These are phyloP conservation scores for Lipotes vexillifer DNA, from an alignment of 2,113 vertebrate species.

Conservation along the genomic window DNA sequence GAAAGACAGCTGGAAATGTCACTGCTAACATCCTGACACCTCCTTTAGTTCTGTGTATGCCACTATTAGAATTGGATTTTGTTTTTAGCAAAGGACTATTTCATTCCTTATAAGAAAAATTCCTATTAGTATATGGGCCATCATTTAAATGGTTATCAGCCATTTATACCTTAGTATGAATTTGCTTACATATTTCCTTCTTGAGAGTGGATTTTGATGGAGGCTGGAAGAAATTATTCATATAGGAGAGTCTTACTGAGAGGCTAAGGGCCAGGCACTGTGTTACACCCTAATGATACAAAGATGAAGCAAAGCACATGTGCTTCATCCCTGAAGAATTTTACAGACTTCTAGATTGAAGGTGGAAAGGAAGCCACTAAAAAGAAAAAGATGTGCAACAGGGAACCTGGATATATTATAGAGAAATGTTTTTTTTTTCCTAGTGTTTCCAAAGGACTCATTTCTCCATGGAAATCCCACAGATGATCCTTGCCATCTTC, in stretches of 20 bases:
- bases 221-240: neutral
- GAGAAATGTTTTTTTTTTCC: constrained; percentile 21
- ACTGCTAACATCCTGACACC: neutral
- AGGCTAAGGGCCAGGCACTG: neutral
- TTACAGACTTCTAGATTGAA: neutral
- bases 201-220: neutral
- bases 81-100: neutral
- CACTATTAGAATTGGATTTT: neutral
- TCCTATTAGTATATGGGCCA: neutral
- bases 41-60: neutral
- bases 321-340: neutral
- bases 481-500: neutral
- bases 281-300: neutral
- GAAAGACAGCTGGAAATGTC: neutral
- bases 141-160: neutral
- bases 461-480: neutral
- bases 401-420: neutral
- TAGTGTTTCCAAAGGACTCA: neutral
- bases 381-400: neutral
- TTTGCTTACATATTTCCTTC: neutral
- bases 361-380: neutral
- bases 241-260: neutral
- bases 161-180: neutral
- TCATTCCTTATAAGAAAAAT: neutral
- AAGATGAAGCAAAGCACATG: neutral